phyloP scores from a whole-genome alignment of 2,113 vertebrate species.

The Ochotona curzoniae region DNA sequence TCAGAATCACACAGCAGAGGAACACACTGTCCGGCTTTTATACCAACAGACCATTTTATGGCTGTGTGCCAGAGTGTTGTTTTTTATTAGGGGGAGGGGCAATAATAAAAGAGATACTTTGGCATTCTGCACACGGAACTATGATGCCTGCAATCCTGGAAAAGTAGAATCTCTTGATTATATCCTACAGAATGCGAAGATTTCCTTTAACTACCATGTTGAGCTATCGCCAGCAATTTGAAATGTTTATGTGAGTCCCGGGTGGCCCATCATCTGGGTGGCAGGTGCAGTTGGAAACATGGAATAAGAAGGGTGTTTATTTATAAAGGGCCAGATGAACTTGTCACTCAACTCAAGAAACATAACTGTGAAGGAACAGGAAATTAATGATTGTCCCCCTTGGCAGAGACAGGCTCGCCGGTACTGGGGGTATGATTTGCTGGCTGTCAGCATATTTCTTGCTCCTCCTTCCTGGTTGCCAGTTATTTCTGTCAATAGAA shows the following conservation, averaged over 20 bases:
- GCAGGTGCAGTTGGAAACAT: conserved; percentile 77
- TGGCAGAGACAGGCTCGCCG: conserved; percentile 55
- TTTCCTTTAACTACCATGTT: conserved; percentile 70
- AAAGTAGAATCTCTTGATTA: conserved; percentile 46
- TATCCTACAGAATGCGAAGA: conserved; percentile 26
- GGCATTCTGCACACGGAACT: background rate
- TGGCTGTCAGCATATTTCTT: conserved; percentile 67
- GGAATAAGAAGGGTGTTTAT: conserved; percentile 74
- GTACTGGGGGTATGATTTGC: conserved; percentile 53
- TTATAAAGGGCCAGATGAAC: conserved; percentile 80
- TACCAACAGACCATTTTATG: background rate
- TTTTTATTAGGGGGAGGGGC: background rate
- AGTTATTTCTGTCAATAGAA: conserved; percentile 75
- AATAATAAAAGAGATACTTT: background rate
- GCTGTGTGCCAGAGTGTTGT: background rate
- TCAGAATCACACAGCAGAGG: background rate
- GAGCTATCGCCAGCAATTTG: conserved; percentile 71
- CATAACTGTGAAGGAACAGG: conserved; percentile 73
- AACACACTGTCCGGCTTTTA: background rate
- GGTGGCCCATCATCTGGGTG: conserved; percentile 71
- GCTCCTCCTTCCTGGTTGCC: conserved; percentile 28
- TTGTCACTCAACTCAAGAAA: conserved; percentile 79
- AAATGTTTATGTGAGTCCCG: conserved; percentile 75
- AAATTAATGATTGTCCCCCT: conserved; percentile 76
- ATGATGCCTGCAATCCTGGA: background rate